phyloP scores from a whole-genome alignment of 2,113 vertebrate genomes.

The Vireo altiloquus region DNA sequence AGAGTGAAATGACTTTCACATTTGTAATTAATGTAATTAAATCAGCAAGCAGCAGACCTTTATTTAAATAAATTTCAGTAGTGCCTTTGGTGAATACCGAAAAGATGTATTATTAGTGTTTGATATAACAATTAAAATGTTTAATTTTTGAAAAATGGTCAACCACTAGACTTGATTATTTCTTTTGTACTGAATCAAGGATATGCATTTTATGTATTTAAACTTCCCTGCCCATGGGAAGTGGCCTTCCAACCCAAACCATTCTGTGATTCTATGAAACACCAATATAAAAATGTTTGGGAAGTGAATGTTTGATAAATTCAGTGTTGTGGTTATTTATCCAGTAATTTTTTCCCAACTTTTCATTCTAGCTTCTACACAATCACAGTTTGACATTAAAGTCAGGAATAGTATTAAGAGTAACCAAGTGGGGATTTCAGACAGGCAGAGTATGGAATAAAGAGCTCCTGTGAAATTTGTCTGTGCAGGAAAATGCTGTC shows the following conservation, averaged over 20 bases:
- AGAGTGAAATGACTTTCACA: not conserved
- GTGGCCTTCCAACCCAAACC: not conserved
- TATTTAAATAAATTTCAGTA: not conserved
- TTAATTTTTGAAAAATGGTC: not conserved
- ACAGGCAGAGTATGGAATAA: not conserved
- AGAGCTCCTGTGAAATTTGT: not conserved
- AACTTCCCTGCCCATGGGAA: not conserved
- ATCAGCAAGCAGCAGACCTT: not conserved
- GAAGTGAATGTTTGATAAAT: not conserved
- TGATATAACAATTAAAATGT: not conserved
- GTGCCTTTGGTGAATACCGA: not conserved
- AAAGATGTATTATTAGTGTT: not conserved
- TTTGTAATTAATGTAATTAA: not conserved
- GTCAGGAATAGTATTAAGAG: not conserved
- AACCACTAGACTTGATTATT: not conserved
- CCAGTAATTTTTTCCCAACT: not conserved
- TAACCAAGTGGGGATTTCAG: not conserved
- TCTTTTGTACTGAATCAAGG: not conserved
- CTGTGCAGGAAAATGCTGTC: not conserved
- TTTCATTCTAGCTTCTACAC: not conserved
- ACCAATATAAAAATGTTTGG: not conserved
- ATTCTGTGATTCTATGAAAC: not conserved
- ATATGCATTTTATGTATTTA: not conserved
- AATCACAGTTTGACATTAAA: not conserved
- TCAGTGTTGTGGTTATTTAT: not conserved